phyloP scores from a whole-genome alignment of 2,888 invertebrate genomes.

The Eupsilia transversa region DNA sequence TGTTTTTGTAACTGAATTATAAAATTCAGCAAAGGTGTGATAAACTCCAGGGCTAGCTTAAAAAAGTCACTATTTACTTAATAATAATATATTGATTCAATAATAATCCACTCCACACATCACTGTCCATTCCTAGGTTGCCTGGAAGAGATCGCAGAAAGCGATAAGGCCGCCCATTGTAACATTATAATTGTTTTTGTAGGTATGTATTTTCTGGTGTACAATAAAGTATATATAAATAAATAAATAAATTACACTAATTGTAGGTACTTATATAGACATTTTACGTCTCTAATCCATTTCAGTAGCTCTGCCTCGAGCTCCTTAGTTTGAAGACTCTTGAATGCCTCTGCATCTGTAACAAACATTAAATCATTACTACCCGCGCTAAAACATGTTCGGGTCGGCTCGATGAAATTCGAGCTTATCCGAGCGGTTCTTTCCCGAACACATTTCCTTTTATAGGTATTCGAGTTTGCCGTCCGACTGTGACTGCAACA shows the following conservation, averaged over 20 bases:
- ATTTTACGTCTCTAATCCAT: conserved; percentile 79
- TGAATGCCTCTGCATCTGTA: conserved; percentile 77
- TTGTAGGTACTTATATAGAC: conserved; percentile 66
- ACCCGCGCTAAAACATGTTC: not conserved
- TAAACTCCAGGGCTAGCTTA: not conserved
- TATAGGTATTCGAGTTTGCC: too few species aligned
- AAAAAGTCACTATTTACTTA: not conserved
- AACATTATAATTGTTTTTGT: too few species aligned
- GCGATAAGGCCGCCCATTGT: too few species aligned
- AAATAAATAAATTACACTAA: too few species aligned
- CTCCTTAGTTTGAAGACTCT: conserved; percentile 70
- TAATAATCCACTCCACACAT: too few species aligned
- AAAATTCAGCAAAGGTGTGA: not conserved
- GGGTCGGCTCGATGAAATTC: not conserved
- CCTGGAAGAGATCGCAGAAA: too few species aligned
- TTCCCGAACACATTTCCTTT: not conserved
- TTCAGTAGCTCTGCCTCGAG: conserved; percentile 79
- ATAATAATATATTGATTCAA: conserved; percentile 1
- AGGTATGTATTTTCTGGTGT: too few species aligned
- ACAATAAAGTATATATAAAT: too few species aligned
- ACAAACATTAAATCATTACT: conserved; percentile 42
- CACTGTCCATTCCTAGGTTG: too few species aligned
- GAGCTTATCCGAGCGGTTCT: not conserved
- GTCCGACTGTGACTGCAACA: not conserved
- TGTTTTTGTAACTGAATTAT: too few species aligned